A percentile compares a stretch with the other conserved stretches of the same genome.
Conservation (phyloP, 1,140 invertebrate genomes). For the Drosophila varians region DNA sequence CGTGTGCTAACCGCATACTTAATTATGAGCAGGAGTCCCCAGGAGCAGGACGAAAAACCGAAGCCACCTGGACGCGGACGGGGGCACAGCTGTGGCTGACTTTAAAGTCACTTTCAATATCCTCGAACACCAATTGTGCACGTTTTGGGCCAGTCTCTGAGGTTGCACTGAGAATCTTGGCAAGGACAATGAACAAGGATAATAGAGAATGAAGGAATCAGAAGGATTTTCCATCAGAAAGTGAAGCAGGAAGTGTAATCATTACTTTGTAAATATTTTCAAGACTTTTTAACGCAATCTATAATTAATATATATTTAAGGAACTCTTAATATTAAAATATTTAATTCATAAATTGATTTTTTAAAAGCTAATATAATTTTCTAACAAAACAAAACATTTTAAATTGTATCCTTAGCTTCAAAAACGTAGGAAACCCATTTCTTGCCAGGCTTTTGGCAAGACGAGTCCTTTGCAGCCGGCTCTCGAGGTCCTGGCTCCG, state of each 20-base stretch:
- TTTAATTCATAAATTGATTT: not conserved
- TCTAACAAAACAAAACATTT: no score
- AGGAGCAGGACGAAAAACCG: constrained; percentile 5
- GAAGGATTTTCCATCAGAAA: no score
- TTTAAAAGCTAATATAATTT: no score
- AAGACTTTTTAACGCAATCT: not conserved
- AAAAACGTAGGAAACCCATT: not conserved
- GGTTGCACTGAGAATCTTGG: not conserved
- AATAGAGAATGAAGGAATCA: no score
- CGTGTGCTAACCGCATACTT: constrained; percentile 76
- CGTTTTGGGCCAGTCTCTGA: constrained; percentile 1
- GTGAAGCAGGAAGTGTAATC: no score
- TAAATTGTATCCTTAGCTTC: no score
- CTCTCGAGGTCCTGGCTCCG: not conserved
- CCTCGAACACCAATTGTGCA: constrained; percentile 26
- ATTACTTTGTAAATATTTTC: no score
- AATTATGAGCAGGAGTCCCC: constrained; percentile 65
- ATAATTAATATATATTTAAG: no score
- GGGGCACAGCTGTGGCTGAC: constrained; percentile 43
- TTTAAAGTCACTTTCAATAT: constrained; percentile 72
- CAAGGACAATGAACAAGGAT: not conserved
- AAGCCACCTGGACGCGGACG: constrained; percentile 37
- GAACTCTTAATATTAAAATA: not conserved
- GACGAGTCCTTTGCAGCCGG: not conserved
- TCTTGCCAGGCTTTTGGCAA: not conserved